Conservation (phyloP, 2,113 vertebrate genomes). For the Gambusia holbrooki region DNA sequence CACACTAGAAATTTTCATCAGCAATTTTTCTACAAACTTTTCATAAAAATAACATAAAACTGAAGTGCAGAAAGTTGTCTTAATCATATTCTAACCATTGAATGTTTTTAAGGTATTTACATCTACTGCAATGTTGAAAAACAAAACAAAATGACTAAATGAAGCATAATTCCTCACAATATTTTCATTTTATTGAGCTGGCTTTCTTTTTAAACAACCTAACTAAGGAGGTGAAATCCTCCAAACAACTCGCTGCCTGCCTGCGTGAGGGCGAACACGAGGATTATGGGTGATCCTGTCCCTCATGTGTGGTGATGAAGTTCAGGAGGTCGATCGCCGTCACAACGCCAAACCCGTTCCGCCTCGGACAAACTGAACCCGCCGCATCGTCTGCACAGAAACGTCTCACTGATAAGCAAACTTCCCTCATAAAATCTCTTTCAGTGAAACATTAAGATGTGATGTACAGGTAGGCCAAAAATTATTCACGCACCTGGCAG, state of each 20-base stretch:
- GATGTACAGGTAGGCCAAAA: too few relatives aligned
- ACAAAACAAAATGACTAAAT: background rate
- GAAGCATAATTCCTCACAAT: background rate
- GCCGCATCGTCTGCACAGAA: conserved; percentile 49
- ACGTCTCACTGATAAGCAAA: background rate
- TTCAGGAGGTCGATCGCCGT: conserved; percentile 87
- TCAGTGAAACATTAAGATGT: too few relatives aligned
- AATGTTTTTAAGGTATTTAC: background rate
- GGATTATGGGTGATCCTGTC: conserved; percentile 23
- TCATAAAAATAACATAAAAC: background rate
- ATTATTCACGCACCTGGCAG: too few relatives aligned
- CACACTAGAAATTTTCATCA: too few relatives aligned
- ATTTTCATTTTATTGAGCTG: background rate
- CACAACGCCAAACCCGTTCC: conserved; percentile 86
- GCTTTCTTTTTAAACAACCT: background rate
- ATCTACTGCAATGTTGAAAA: background rate
- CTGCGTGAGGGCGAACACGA: conserved; percentile 25
- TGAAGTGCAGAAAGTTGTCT: background rate
- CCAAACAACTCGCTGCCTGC: background rate
- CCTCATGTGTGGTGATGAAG: conserved; percentile 79
- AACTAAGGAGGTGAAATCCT: background rate
- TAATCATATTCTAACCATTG: background rate
- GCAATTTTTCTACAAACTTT: background rate
- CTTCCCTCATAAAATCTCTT: background rate
- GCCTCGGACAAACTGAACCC: conserved; percentile 70